These are phyloP conservation scores for Eulemur rubriventer DNA, from an alignment of 2,797 vertebrate genomes.

Conservation along the genomic window DNA sequence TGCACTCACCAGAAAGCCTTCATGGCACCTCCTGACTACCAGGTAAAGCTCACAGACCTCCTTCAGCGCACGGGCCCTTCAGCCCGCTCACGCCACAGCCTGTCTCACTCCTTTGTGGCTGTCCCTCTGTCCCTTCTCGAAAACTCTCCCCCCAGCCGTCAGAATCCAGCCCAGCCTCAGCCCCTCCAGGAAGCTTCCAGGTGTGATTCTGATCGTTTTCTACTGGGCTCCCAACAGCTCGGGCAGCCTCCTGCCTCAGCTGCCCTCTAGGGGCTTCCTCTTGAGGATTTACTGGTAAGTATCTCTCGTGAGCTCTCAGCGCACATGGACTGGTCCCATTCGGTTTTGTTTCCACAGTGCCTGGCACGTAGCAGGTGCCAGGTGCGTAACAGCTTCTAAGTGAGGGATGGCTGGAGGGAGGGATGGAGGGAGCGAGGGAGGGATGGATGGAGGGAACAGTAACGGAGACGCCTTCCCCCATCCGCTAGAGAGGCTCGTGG, in stretches of 20 bases:
- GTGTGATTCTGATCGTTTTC: not conserved
- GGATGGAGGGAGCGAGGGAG: too few species aligned
- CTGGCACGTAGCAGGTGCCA: not conserved
- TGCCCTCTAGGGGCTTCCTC: not conserved
- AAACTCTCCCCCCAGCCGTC: not conserved
- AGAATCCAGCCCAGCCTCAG: not conserved
- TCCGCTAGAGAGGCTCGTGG: not conserved
- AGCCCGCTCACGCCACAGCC: rapidly evolving
- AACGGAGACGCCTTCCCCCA: not conserved
- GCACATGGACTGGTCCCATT: not conserved
- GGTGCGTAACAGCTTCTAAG: not conserved
- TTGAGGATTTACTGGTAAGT: not conserved
- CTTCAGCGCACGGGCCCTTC: rapidly evolving
- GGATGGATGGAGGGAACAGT: not conserved
- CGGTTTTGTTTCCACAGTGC: not conserved
- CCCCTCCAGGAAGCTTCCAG: not conserved
- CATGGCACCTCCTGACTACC: too few species aligned
- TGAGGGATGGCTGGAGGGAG: not conserved
- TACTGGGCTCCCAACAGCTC: not conserved
- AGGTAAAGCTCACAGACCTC: rapidly evolving
- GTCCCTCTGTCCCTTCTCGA: not conserved
- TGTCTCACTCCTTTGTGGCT: not conserved
- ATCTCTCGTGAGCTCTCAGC: not conserved
- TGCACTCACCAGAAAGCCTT: not conserved
- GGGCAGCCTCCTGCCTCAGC: not conserved